Evolutionary conservation across 1,140 invertebrate genomes (phyloP), one percentile per base, ranked within the genome.

Genomic region (Drosophila baimaii): DNA sequence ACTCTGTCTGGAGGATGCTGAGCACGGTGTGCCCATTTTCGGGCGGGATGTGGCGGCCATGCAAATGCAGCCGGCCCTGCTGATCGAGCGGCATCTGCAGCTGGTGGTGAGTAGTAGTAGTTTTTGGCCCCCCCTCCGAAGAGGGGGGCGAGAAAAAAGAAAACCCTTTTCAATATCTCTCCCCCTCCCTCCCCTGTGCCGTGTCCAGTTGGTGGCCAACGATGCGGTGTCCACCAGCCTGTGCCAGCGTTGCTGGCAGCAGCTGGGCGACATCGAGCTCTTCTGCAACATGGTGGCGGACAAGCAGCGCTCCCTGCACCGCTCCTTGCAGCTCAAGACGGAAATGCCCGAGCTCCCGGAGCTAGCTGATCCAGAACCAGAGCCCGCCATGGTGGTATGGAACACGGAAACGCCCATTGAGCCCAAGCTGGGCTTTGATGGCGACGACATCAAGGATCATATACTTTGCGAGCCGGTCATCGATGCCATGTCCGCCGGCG

Each of bases 1-100:
- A 94, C 95, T 6, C 95, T 96, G 92, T 96, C 97, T 65, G 96
- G 96, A 91, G 96, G 97, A 81, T 96, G 97, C 92, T 96, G 97
- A 77, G 72, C 98, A 98, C 93, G 95, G 95, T 66, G 96, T 97
- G 77, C 65, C 66, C 39, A 62, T 81, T 27, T 81, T 71, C 5
- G 64, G 58, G 2, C 51, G 61, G 31, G 57, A 55, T 2, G 39
- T 35, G 8, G 17, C 43, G 29, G 15, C 51, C 9, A 15, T 55
- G 19, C 43, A 51, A 23, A 15, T 55, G 19, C 43, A 51, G 19
- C 55, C 46, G 44, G 73, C 46, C 3, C 21, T 71, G 21, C 66
- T 65, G 29, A 71, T 80, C 33, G 68, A 77, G 39, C 57, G 68
- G 27, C 75, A 77, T 41, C 75, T 77, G 33, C 58, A 71, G 49